Conservation (phyloP, 1,140 invertebrate genomes). For the Neodiprion lecontei region DNA sequence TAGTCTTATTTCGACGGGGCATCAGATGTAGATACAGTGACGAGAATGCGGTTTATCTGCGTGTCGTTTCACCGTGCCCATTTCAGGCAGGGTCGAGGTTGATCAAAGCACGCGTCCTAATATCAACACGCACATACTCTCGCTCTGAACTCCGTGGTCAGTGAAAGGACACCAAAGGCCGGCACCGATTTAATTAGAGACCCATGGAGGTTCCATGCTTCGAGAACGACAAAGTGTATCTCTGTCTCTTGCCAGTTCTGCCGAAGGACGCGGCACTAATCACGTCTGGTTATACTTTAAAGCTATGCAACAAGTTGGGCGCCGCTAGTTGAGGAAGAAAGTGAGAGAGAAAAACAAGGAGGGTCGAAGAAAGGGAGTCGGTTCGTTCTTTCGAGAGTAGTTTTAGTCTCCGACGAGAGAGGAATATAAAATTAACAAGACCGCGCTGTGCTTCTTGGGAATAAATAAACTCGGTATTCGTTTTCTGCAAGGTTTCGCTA, state of each 20-base stretch:
- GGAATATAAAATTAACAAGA: too few species aligned
- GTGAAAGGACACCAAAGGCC: background rate
- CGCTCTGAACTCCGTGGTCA: too few species aligned
- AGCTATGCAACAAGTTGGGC: background rate
- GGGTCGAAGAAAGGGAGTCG: too few species aligned
- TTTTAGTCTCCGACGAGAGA: too few species aligned
- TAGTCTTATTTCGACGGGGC: background rate
- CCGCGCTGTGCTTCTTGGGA: too few species aligned
- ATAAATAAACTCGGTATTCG: too few species aligned
- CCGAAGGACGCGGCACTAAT: background rate
- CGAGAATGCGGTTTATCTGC: background rate
- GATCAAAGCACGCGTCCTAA: background rate
- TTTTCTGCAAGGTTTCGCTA: too few species aligned
- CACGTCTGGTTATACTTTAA: background rate
- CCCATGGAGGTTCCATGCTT: background rate
- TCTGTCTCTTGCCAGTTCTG: background rate
- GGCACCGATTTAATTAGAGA: slow-evolving; percentile 1
- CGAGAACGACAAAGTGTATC: background rate
- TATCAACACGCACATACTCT: background rate
- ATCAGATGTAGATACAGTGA: background rate
- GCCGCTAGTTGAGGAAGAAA: too few species aligned
- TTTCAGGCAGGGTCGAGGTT: background rate
- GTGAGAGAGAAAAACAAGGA: too few species aligned
- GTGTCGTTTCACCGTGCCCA: background rate
- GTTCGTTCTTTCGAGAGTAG: too few species aligned